Evolutionary conservation across 2,797 vertebrate species (phyloP), one percentile per base, ranked within the genome.

Genomic region (Serranus cabrilla): DNA sequence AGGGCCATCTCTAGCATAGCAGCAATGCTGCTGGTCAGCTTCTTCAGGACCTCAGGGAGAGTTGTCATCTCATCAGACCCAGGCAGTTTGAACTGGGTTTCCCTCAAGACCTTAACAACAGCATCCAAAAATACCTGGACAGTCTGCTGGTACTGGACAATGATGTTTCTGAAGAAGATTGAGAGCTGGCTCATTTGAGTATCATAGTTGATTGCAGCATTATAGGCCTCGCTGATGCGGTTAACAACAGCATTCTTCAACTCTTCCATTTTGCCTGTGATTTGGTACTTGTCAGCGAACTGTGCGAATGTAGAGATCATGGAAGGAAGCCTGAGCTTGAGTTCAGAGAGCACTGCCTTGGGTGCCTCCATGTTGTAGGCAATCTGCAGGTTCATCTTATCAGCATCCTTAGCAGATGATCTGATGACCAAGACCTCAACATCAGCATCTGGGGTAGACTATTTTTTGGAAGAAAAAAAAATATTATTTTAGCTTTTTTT

Each of bases 381-480:
- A 66, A 95, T 76, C 76, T 95, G 93, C 23, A 97, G 70, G 66
- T 93, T 92, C 69, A 94, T 80, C 61, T 71, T 82, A 31, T 95
- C 77, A 60, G 83, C 64, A 58, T 91, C 91, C 60, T 83, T 90
- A 39, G 87, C 14, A 51, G 75, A 88, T 76, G 95, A 74, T 78
- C 89, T 95, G 62, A 92, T 81, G 91, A 91, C 93, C 47, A 97
- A 39, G 87, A 98, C 85, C 75, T 95, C 93, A 65, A 96, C 82
- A 65, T 96, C 96, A 71, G 92, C 91, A 42, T 95, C 92, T 82
- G 96, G 92, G 78, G 92, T 86, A 82, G 92, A 94, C 97, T 99
- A 93, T 74, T 69, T 11, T 71, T 67, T 3, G 76, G 37, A 72
- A 71, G 34, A 60, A 75, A 77, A 49, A 16, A 18, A 54, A 43